phyloP scores from a whole-genome alignment of 2,113 vertebrate species.

The Takifugu flavidus region DNA sequence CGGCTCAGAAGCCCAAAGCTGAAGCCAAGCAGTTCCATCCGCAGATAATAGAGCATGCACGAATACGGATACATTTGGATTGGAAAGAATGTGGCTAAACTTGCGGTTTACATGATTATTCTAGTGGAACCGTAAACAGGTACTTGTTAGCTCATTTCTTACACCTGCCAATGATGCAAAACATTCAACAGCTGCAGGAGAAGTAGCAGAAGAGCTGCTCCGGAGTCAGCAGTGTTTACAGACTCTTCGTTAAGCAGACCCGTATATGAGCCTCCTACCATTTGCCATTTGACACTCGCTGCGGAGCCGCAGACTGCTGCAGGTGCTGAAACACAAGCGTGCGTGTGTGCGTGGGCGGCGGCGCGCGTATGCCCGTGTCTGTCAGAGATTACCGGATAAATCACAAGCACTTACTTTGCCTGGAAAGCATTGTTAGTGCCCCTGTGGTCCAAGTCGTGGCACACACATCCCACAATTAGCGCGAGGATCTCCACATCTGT shows the following conservation, averaged over 20 bases:
- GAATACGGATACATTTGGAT: not conserved
- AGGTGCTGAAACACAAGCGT: slow-evolving; percentile 36
- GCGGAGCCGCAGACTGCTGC: slow-evolving; percentile 37
- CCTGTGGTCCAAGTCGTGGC: slow-evolving; percentile 98
- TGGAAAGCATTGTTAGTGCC: slow-evolving; percentile 99
- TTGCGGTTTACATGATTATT: too few relatives aligned
- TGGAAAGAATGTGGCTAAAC: slow-evolving; percentile 5
- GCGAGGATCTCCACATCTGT: slow-evolving; percentile 95
- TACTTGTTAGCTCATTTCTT: slow-evolving; percentile 1
- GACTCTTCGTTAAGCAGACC: slow-evolving; percentile 32
- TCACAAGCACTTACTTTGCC: slow-evolving; percentile 86
- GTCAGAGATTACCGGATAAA: slow-evolving; percentile 1
- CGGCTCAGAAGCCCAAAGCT: slow-evolving; percentile 1
- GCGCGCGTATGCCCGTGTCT: slow-evolving; percentile 1
- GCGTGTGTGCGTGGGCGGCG: slow-evolving; percentile 25
- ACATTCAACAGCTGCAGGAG: too few relatives aligned
- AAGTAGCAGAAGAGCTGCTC: not conserved
- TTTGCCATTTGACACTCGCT: slow-evolving; percentile 39
- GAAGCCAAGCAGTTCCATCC: not conserved
- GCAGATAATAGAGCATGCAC: not conserved
- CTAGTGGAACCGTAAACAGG: not conserved
- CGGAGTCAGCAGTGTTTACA: slow-evolving; percentile 33
- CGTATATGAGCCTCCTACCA: slow-evolving; percentile 58
- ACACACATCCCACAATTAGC: slow-evolving; percentile 95
- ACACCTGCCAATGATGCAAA: too few relatives aligned